phyloP scores from a whole-genome alignment of 2,888 invertebrate genomes.

The Luffia ferchaultella region DNA sequence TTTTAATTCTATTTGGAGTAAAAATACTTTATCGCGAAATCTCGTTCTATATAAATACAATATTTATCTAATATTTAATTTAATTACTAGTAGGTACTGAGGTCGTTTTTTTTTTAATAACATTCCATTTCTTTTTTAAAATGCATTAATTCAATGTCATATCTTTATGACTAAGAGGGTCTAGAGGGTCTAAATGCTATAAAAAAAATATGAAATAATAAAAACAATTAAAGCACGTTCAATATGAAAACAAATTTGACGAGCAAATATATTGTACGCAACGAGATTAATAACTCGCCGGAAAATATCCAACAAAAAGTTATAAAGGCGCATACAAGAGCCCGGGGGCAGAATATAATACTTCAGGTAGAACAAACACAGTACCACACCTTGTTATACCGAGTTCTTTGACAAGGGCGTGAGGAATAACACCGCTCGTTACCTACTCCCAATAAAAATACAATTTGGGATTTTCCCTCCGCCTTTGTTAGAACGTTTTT shows the following conservation, averaged over 20 bases:
- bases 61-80: no score
- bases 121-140: no score
- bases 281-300: neutral
- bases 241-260: neutral
- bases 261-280: neutral
- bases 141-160: no score
- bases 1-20: no score
- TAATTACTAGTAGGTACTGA: no score
- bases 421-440: slow-evolving; percentile 34
- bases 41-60: no score
- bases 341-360: slow-evolving; percentile 41
- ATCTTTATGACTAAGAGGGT: no score
- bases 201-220: no score
- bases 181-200: no score
- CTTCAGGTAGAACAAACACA: slow-evolving; percentile 38
- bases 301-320: slow-evolving; percentile 25
- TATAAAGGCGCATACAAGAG: slow-evolving; percentile 37
- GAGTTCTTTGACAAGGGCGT: slow-evolving; percentile 34
- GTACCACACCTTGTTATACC: slow-evolving; percentile 22
- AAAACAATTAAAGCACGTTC: neutral
- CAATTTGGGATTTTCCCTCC: slow-evolving; percentile 1
- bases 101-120: no score
- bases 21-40: no score
- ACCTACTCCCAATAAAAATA: slow-evolving; percentile 6
- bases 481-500: neutral